Evolutionary conservation across 1,140 invertebrate genomes (phyloP), one percentile per base, ranked within the genome.

Genomic region (Sminthurinus signatus): DNA sequence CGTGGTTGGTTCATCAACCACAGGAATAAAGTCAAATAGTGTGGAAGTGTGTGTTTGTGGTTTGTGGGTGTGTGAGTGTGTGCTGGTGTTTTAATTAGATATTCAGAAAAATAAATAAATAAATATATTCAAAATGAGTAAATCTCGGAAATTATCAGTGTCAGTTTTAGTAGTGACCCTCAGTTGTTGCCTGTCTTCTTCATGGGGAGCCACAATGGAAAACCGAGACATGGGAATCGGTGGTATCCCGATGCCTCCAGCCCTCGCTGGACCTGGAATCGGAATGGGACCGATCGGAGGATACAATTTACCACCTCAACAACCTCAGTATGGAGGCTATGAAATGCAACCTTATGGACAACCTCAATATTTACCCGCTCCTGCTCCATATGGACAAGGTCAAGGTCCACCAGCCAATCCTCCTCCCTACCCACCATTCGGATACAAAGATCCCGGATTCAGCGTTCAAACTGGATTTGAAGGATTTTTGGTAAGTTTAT

Each of bases 381-480:
- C 5, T 36, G 63, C 54, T 21, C 32, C 54, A 27, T 39, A 43
- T n/a, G 54, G 39, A 15, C 62, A 62, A 31, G 46, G 39, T 44
- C 46, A 44, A 43, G 28, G 19, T 8, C 64, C 59, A n/a, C 25
- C 52, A 32, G 2, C 15, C 23, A n/a, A 21, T 12, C 62, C 36
- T 21, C 39, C 36, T 2, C 32, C 48, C n/a, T 52, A 55, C 39
- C 68, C 61, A 32, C 65, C 61, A 28, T 64, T 64, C 58, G 70
- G 67, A 44, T 67, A 52, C 55, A 62, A 62, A 17, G 67, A 72
- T 36, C 70, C 70, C 17, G 70, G 70, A 36, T 69, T 72, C 46
- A 58, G 65, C 23, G 62, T 65, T 36, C 70, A 72, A 60, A 69
- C 70, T 36, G 70, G 70, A 60, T 69, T 72, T 51, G 70, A 72